Conservation (phyloP, 2,888 invertebrate genomes). For the Scaptomyza tumidula region DNA sequence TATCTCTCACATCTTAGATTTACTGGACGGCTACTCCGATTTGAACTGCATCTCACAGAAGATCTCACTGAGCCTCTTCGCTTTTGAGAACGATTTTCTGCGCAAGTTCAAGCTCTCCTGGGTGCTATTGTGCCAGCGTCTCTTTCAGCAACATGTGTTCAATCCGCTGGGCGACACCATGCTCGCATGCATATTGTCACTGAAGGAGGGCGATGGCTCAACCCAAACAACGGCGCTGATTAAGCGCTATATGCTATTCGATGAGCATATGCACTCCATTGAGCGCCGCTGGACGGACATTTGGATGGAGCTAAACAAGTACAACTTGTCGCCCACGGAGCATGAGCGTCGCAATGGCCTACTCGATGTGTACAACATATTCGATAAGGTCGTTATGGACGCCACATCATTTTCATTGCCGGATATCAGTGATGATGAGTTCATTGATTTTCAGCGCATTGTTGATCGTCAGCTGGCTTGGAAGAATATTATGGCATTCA, state of each 20-base stretch:
- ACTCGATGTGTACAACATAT: conserved; percentile 81
- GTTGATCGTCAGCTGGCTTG: conserved; percentile 83
- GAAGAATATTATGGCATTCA: conserved; percentile 83
- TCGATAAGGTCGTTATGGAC: conserved; percentile 82
- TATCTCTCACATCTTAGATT: conserved; percentile 82
- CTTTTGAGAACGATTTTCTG: conserved; percentile 87
- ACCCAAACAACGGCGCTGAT: conserved; percentile 82
- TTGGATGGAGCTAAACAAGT: conserved; percentile 83
- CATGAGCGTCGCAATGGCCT: conserved; percentile 82
- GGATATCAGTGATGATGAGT: conserved; percentile 82
- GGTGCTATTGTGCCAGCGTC: conserved; percentile 88
- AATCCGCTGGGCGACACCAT: conserved; percentile 86
- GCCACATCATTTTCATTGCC: conserved; percentile 80
- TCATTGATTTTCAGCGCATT: conserved; percentile 82
- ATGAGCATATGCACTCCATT: conserved; percentile 86
- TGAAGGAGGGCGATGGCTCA: conserved; percentile 82
- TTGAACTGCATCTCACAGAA: conserved; percentile 87
- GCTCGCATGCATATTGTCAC: conserved; percentile 86
- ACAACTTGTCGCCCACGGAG: conserved; percentile 82
- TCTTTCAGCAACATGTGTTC: conserved; percentile 86
- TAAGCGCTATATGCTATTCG: conserved; percentile 86
- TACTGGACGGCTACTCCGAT: conserved; percentile 88
- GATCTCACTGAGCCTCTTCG: conserved; percentile 87
- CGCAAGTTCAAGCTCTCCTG: conserved; percentile 88
- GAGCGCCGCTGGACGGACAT: conserved; percentile 86